Conservation (phyloP, 1,140 invertebrate genomes). For the Achroia grisella region DNA sequence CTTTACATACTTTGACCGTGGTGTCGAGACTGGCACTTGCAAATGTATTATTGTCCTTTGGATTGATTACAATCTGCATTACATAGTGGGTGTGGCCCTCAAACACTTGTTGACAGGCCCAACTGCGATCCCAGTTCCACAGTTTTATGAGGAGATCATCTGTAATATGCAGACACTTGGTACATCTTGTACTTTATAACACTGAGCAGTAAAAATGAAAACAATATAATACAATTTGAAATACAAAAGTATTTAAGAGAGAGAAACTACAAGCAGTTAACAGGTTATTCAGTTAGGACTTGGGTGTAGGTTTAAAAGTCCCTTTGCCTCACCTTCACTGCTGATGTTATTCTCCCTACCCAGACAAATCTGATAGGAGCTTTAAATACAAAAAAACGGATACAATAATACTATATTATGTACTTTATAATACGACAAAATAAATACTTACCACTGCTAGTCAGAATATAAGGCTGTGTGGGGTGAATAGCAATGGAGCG, state of each 20-base stretch:
- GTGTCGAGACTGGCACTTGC: conserved; percentile 98
- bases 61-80: conserved; percentile 99
- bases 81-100: conserved; percentile 99
- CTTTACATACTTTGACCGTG: conserved; percentile 88
- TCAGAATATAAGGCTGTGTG: conserved; percentile 96
- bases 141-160: conserved; percentile 99
- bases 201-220: too few relatives aligned
- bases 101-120: conserved; percentile 97
- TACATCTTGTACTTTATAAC: too few relatives aligned
- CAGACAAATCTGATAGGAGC: too few relatives aligned
- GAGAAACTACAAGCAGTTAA: too few relatives aligned
- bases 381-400: too few relatives aligned
- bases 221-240: too few relatives aligned
- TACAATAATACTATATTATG: too few relatives aligned
- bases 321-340: too few relatives aligned
- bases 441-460: conserved; percentile 90
- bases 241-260: too few relatives aligned
- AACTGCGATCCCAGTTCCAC: conserved; percentile 99
- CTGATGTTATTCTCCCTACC: too few relatives aligned
- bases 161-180: conserved; percentile 57
- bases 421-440: background rate
- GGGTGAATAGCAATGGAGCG: conserved; percentile 98
- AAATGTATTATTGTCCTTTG: conserved; percentile 99
- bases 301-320: too few relatives aligned
- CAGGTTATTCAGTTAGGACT: too few relatives aligned